phyloP scores from a whole-genome alignment of 2,888 invertebrate species.

The Heliothis peltigera region DNA sequence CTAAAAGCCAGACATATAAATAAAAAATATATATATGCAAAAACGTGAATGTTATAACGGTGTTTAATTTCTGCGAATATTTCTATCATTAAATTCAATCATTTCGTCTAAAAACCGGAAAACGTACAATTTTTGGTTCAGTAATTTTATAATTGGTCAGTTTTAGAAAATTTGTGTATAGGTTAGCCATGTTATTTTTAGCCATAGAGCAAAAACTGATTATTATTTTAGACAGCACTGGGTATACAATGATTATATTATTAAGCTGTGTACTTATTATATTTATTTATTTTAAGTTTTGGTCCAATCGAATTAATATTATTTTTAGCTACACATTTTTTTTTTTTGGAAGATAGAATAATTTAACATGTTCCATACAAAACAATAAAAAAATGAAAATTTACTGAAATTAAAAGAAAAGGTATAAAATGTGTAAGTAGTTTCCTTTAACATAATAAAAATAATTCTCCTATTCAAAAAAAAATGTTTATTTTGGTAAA shows the following conservation, averaged over 20 bases:
- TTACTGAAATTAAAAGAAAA: too few species aligned
- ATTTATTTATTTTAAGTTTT: constrained; percentile 23
- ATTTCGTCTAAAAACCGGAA: constrained; percentile 50
- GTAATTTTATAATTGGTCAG: constrained; percentile 49
- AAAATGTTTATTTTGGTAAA: too few species aligned
- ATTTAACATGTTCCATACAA: too few species aligned
- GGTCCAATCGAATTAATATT: constrained; percentile 35
- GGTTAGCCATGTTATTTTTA: constrained; percentile 39
- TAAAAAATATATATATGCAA: constrained; percentile 17
- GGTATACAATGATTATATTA: constrained; percentile 13
- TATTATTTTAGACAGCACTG: constrained; percentile 18
- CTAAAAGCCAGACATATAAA: constrained; percentile 2
- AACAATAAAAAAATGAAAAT: too few species aligned
- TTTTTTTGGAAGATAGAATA: background rate
- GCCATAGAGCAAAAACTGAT: constrained; percentile 7
- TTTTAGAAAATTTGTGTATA: constrained; percentile 18
- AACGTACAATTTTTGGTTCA: constrained; percentile 40
- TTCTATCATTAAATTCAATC: constrained; percentile 7
- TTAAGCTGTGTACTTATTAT: constrained; percentile 5
- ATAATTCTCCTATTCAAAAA: too few species aligned
- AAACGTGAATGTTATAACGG: constrained; percentile 45
- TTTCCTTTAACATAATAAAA: too few species aligned
- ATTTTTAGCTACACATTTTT: constrained; percentile 14
- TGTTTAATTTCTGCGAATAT: constrained; percentile 34
- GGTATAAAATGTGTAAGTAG: too few species aligned